Percentiles rank a stretch among this genome's conserved stretches.
Conservation (phyloP, 1,140 invertebrate genomes). For the Drosophila ironensis region DNA sequence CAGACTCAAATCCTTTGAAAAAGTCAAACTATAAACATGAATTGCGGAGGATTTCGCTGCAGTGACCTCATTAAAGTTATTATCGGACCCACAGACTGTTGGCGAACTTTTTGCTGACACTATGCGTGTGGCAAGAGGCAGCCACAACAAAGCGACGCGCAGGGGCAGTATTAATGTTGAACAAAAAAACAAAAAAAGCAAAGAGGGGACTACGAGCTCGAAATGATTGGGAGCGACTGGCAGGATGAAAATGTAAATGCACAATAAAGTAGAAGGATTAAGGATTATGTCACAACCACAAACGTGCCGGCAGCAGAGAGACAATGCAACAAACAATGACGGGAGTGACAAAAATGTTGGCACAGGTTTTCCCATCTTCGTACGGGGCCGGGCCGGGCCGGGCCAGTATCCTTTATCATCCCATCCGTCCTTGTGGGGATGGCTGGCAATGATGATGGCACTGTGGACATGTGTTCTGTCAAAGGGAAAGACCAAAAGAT, state of each 20-base stretch:
- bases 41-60: conserved; percentile 12
- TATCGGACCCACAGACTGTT: conserved; percentile 18
- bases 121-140: conserved; percentile 6
- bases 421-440: too few species aligned
- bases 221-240: conserved; percentile 33
- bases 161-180: conserved; percentile 7
- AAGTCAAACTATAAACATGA: conserved; percentile 35
- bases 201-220: neutral
- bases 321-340: conserved; percentile 45
- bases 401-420: conserved; percentile 32
- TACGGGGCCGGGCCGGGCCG: too few species aligned
- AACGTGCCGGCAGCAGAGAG: conserved; percentile 5
- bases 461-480: conserved; percentile 50
- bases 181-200: too few species aligned
- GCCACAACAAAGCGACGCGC: conserved; percentile 9
- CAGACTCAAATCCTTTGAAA: conserved; percentile 9
- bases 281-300: conserved; percentile 52
- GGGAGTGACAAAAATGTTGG: conserved; percentile 52
- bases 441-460: conserved; percentile 19
- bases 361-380: conserved; percentile 43
- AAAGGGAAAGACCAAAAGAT: conserved; percentile 43
- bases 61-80: conserved; percentile 39
- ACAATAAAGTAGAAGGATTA: conserved; percentile 61
- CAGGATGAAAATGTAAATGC: conserved; percentile 52
- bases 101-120: conserved; percentile 47